Base-by-base conservation (phyloP, 1,140 invertebrate species). In the Eufriesea mexicana region DNA sequence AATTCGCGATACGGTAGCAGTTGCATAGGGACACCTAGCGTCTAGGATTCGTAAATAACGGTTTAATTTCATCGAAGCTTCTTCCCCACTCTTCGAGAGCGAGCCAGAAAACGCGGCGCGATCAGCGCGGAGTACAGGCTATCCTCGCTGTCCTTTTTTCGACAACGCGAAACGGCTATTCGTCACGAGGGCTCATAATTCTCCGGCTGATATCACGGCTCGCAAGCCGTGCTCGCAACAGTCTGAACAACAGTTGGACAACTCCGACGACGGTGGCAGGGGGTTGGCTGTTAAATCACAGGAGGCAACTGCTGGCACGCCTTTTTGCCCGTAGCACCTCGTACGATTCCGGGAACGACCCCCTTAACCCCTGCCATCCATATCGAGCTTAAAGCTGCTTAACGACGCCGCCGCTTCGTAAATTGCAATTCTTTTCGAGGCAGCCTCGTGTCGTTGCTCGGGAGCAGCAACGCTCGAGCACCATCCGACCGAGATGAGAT, bases 371-470 rank as follows among this genome's bases (percentile, higher is more conserved):
- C 51, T 68, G 80, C 85, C 91, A 91, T 92, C 90, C 68, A 82
- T 91, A 92, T 91, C 89, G 90, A 85, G 89, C 90, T 92, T 92
- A 91, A 91, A 92, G 89, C 89, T 92, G 86, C 90, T 92, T 92
- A 92, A 92, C 89, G 90, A 86, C 84, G 84, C 82, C 86, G 64
- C 77, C 70, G 82, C 87, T 91, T 88, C 89, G 91, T 92, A 91
- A 92, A 92, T 92, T 91, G 90, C 91, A 85, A 91, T 91, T 77
- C 47, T 84, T 67, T 78, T 49, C 70, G 54, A 77, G 47, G 35
- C 49, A 67, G 61, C 54, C 28, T 54, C 28, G 49, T 54, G 75
- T 79, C 61, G 64, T n/a, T 64, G 23, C 51, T 35, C 51, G 18
- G 18, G 64, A 55, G 54, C 51, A 42, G 72, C 42, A 10, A 8